phyloP scores from a whole-genome alignment of 2,888 invertebrate species.

The Chymomyza caudatula region DNA sequence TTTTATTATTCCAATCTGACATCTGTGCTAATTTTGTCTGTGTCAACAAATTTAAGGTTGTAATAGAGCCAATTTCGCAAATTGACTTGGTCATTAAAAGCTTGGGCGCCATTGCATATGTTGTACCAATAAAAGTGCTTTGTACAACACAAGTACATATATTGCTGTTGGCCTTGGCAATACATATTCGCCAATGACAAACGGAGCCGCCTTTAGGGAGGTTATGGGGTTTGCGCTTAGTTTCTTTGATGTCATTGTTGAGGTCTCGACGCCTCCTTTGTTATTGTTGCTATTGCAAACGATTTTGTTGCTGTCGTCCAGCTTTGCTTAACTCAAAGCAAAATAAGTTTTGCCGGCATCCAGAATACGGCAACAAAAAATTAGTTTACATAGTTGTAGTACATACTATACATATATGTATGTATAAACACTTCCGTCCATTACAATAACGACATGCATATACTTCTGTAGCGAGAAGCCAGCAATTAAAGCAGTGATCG shows the following conservation, averaged over 20 bases:
- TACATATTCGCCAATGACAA: conserved; percentile 18
- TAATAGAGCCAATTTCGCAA: neutral
- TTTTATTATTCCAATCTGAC: too few species aligned
- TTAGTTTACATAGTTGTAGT: neutral
- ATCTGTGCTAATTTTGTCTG: too few species aligned
- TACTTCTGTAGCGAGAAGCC: too few species aligned
- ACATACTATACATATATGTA: neutral
- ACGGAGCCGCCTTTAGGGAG: neutral
- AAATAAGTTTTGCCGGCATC: neutral
- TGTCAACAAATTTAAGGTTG: too few species aligned
- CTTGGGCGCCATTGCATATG: neutral
- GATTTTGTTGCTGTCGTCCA: neutral
- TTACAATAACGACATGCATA: neutral
- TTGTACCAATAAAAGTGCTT: neutral
- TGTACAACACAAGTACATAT: neutral
- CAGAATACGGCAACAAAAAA: neutral
- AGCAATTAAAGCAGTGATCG: too few species aligned
- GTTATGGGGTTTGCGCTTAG: neutral
- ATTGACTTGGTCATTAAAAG: neutral
- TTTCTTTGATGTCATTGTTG: conserved; percentile 22
- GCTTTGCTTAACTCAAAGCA: conserved; percentile 19
- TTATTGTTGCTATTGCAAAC: neutral
- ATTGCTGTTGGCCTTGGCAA: conserved; percentile 9
- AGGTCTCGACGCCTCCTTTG: neutral
- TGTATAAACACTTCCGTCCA: neutral